Evolutionary conservation across 2,888 invertebrate species (phyloP), one percentile per base, ranked within the genome.

Genomic region (Lydus trimaculatus): DNA sequence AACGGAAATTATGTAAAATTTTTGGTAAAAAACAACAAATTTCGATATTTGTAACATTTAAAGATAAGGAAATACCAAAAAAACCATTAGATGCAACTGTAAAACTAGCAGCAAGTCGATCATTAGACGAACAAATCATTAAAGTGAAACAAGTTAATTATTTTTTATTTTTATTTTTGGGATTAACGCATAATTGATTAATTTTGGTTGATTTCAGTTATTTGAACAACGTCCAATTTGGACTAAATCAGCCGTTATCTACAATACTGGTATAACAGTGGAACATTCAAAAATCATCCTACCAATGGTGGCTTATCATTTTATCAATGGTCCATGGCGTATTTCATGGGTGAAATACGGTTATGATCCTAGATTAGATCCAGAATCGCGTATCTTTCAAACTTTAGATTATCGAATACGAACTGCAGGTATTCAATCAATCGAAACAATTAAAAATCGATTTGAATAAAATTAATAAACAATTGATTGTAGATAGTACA

Each of bases 311-410:
- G 95, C 96, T 0, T 94, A 95, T 83, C 95, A 96, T 82, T 95
- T 94, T 84, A 88, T 89, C 64, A 93, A 91, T 71, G 99, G 99
- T 0, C 99, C 98, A 0, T 99, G 98, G 97, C 89, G 97, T 73
- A 90, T 92, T 64, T 89, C 95, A 82, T 99, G 98, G 95, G 92
- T 96, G 0, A 90, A 89, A 76, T 92, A 92, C 79, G 98, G 98
- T 0, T 98, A 95, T 81, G 97, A 99, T 86, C 98, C 99, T 0
- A 88, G 95, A 31, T 91, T 90, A 76, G 91, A 95, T 72, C 91
- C 92, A 5, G 86, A 87, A 1, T 89, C 97, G 1, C 91, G 95
- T 75, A 90, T 91, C 64, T 98, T 95, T 83, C 99, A 99, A 86
- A 93, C 93, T 2, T 87, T 98, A 69, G 97, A 98, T 84, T 96